Evolutionary conservation across 2,888 invertebrate genomes (phyloP), one percentile per base, ranked within the genome.

Genomic region (Chelonus formosanus): DNA sequence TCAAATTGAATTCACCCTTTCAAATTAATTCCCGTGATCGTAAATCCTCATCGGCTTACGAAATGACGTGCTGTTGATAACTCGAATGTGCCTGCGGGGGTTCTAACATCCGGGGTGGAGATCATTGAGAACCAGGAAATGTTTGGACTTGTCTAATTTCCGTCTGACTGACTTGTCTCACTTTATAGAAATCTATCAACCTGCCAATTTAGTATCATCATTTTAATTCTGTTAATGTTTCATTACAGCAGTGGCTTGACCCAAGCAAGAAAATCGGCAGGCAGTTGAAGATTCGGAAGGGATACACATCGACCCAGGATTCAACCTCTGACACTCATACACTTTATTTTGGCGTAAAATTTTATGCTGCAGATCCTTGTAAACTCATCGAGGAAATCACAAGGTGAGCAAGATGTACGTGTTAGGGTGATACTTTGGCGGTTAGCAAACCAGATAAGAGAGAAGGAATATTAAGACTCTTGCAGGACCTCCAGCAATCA

Each of bases 281-380:
- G 71, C 97, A 97, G 85, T 88, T 97, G 70, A 94, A 95, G 85
- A 87, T 78, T 63, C 78, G 77, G 63, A 83, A 81, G 70, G 90
- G 40, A 40, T 40, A 40, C 6, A 4, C 40, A 5, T 6, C 40
- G 6, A 6, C 6, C 40, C 40, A 90, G 34, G 86, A 86, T 63
- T 76, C 81, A 75, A 75, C 85, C 82, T 76, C 88, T 75, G 85
- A 87, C 66, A 90, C 92, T 43, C 93, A 93, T 85, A 96, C 94
- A 66, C 90, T 97, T 77, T 97, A 97, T 86, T 97, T 98, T 83
- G 96, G 97, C 67, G 96, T 98, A 71, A 97, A 97, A 86, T 98
- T 97, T 85, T 98, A 98, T 85, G 96, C 97, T 3, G 95, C 95
- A 0, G 97, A 98, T 86, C 97, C 97, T 1, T 97, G 97, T 87